phyloP scores from a whole-genome alignment of 92 coral and sea anemone species.

The Umimayanthus chanpuru region DNA sequence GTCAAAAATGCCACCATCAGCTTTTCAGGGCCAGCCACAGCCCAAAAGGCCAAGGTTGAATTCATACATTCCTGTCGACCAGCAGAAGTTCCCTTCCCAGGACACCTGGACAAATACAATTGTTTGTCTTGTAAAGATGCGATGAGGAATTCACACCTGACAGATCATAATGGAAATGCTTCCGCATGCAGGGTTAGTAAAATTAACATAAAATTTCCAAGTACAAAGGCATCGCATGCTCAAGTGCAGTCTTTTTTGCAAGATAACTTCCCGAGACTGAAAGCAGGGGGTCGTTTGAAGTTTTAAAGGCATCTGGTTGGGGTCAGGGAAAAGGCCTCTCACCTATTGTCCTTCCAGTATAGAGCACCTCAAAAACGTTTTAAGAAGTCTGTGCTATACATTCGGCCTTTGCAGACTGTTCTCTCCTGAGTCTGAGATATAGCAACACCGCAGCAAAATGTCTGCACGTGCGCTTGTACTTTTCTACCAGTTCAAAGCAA shows the following conservation, averaged over 20 bases:
- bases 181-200: conserved; percentile 66
- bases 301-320: conserved; percentile 65
- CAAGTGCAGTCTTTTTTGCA: conserved; percentile 59
- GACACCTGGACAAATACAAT: conserved; percentile 79
- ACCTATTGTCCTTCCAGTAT: conserved; percentile 58
- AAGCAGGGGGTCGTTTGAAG: conserved; percentile 70
- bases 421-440: conserved; percentile 18
- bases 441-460: neutral
- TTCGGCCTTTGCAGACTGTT: conserved; percentile 62
- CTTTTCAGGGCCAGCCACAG: conserved; percentile 43
- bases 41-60: conserved; percentile 54
- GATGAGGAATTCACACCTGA: conserved; percentile 63
- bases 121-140: conserved; percentile 58
- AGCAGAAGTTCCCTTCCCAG: conserved; percentile 47
- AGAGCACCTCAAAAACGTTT: conserved; percentile 55
- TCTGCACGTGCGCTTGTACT: too few species aligned
- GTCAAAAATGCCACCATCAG: conserved; percentile 48
- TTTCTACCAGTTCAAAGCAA: too few species aligned
- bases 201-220: conserved; percentile 64
- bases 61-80: conserved; percentile 53
- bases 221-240: conserved; percentile 63
- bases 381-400: conserved; percentile 53
- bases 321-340: conserved; percentile 65
- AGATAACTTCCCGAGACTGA: conserved; percentile 65
- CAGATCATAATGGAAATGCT: conserved; percentile 57